Evolutionary conservation across 2,888 invertebrate species (phyloP).

Genomic region (Platynereis dumerilii): DNA sequence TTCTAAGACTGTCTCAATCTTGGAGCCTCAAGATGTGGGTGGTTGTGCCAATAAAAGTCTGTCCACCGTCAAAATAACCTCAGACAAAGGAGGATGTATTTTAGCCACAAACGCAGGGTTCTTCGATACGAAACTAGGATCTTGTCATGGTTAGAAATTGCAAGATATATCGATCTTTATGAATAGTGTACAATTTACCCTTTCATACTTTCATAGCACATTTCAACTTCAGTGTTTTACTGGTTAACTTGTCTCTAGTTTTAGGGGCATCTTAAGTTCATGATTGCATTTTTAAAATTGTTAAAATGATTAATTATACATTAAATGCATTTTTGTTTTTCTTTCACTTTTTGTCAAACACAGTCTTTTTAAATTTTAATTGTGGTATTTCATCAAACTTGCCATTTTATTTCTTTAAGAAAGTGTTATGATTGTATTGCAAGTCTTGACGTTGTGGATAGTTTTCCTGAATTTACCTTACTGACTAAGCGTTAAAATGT

Average conservation of each 20-base stretch:
- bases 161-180: too few relatives aligned
- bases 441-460: too few relatives aligned
- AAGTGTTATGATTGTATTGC: too few relatives aligned
- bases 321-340: not conserved
- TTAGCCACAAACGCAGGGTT: conserved; percentile 63
- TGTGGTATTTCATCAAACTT: too few relatives aligned
- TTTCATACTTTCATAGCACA: too few relatives aligned
- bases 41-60: conserved; percentile 47
- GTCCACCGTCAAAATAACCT: conserved; percentile 50
- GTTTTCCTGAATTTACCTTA: too few relatives aligned
- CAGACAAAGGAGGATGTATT: conserved; percentile 48
- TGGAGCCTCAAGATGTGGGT: conserved; percentile 54
- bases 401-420: too few relatives aligned
- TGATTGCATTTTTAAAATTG: not conserved
- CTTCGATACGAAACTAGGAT: conserved; percentile 56
- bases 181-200: too few relatives aligned
- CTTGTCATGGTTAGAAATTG: conserved; percentile 59
- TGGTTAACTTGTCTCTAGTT: not conserved
- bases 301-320: not conserved
- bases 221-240: too few relatives aligned
- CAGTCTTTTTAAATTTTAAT: too few relatives aligned
- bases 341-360: too few relatives aligned
- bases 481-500: too few relatives aligned
- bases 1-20: conserved; percentile 52
- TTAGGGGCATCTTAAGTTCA: not conserved